Evolutionary conservation across 2,113 vertebrate species (phyloP).

Genomic region (Platycercus adscitus): DNA sequence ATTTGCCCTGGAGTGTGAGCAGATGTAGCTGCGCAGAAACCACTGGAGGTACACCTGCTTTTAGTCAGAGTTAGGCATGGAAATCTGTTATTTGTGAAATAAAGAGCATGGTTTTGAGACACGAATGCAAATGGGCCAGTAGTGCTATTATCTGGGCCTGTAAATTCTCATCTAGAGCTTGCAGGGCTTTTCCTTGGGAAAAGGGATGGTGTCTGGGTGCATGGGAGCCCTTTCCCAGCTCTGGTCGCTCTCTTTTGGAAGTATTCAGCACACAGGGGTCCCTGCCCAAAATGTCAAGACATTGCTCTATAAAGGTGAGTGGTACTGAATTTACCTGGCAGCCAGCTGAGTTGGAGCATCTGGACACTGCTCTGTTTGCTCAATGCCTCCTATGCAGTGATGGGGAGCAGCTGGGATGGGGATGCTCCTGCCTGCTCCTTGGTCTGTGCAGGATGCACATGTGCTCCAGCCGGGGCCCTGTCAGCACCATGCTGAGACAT

Average conservation of each 20-base stretch:
- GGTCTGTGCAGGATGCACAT: not conserved
- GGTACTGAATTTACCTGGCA: not conserved
- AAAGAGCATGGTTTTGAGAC: not conserved
- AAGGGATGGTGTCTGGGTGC: not conserved
- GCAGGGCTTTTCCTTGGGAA: not conserved
- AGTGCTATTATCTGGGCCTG: not conserved
- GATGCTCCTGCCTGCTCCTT: not conserved
- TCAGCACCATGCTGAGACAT: not conserved
- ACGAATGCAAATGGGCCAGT: rapidly evolving
- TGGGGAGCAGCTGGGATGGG: not conserved
- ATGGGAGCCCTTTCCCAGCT: not conserved
- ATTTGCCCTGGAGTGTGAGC: not conserved
- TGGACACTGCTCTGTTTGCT: rapidly evolving
- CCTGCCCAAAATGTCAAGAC: not conserved
- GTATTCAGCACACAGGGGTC: not conserved
- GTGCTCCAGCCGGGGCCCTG: rapidly evolving
- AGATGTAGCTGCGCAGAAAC: slow-evolving; percentile 45
- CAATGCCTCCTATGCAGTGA: rapidly evolving
- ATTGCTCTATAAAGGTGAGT: not conserved
- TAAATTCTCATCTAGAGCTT: not conserved
- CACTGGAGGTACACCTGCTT: slow-evolving; percentile 52
- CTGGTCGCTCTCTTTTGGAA: not conserved
- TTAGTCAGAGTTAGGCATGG: not conserved
- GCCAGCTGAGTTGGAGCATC: not conserved
- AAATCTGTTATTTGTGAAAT: slow-evolving; percentile 15